Evolutionary conservation across 2,113 vertebrate genomes (phyloP).

Genomic region (Plestiodon gilberti): DNA sequence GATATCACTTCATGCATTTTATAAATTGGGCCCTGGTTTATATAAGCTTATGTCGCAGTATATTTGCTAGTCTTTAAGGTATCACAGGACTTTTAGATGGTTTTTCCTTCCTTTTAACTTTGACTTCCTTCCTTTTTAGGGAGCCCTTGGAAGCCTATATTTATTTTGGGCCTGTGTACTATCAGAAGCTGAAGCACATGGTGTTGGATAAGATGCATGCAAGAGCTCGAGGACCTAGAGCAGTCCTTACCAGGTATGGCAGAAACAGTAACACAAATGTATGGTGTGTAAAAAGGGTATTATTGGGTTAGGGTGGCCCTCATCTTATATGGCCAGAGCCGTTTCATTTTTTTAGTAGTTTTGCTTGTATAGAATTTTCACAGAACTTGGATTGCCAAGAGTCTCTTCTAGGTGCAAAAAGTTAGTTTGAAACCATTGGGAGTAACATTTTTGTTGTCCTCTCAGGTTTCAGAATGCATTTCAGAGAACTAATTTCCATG

Average conservation of each 20-base stretch:
- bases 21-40: too few species aligned
- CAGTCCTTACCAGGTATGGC: constrained; percentile 93
- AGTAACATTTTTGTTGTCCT: neutral
- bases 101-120: neutral
- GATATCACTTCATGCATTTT: too few species aligned
- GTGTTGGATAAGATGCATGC: constrained; percentile 99
- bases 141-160: constrained; percentile 97
- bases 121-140: constrained; percentile 66
- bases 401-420: neutral
- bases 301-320: neutral
- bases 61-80: neutral
- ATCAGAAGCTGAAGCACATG: constrained; percentile 99
- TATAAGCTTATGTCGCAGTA: too few species aligned
- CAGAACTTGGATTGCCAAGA: neutral
- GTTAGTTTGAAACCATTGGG: neutral
- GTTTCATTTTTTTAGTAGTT: neutral
- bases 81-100: neutral
- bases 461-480: neutral
- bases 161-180: constrained; percentile 97
- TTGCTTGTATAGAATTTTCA: neutral
- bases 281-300: neutral
- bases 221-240: constrained; percentile 93
- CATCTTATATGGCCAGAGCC: neutral
- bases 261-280: neutral
- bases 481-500: neutral